Evolutionary conservation across 2,888 invertebrate genomes (phyloP).

Genomic region (Monochamus alternatus): DNA sequence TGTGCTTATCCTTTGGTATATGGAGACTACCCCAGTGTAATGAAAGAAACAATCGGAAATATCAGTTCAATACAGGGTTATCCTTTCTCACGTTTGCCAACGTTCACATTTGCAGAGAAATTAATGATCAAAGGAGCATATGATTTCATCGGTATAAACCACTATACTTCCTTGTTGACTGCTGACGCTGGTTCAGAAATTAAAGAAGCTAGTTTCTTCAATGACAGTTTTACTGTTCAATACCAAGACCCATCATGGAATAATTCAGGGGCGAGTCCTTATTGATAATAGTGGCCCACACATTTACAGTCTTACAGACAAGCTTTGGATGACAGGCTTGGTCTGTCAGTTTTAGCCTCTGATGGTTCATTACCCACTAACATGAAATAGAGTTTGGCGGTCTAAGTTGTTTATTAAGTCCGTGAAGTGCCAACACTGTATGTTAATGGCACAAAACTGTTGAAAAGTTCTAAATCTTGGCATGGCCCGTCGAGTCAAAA

Average conservation of each 20-base stretch:
- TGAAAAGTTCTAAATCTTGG: too few relatives aligned
- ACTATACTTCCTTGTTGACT: background rate
- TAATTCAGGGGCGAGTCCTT: background rate
- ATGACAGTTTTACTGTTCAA: background rate
- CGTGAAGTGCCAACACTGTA: too few relatives aligned
- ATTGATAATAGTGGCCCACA: too few relatives aligned
- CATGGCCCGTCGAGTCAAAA: too few relatives aligned
- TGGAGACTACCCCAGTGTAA: background rate
- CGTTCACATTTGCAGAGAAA: background rate
- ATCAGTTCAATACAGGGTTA: constrained; percentile 1
- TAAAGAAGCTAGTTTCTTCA: background rate
- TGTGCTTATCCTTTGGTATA: background rate
- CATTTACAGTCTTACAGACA: too few relatives aligned
- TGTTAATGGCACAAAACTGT: too few relatives aligned
- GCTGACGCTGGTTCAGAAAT: background rate
- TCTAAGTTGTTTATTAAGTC: too few relatives aligned
- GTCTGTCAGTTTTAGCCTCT: too few relatives aligned
- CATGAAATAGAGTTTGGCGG: too few relatives aligned
- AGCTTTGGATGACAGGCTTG: too few relatives aligned
- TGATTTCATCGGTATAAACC: constrained; percentile 1
- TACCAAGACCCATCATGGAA: constrained; percentile 5
- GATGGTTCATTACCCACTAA: too few relatives aligned
- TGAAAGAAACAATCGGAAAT: background rate
- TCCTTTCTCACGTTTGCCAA: background rate
- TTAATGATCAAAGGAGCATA: background rate